A percentile compares a stretch with the other conserved stretches of the same genome.
Conservation (phyloP, 1,140 invertebrate genomes). For the Babylonia areolata region DNA sequence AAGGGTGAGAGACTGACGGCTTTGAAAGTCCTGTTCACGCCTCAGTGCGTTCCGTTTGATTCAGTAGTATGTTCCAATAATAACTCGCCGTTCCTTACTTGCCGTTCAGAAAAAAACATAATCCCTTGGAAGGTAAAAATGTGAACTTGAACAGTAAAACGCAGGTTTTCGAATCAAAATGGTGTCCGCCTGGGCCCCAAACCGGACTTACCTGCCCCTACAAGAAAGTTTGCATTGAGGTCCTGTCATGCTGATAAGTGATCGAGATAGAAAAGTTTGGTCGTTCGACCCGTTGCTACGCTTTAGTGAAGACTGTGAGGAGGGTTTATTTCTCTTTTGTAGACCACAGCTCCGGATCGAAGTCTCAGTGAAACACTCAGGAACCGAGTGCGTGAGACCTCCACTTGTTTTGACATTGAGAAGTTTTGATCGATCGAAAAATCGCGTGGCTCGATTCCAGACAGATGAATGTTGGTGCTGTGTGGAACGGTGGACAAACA, state of each 20-base stretch:
- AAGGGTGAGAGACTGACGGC: not conserved
- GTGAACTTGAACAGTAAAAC: not conserved
- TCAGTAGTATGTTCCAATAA: not conserved
- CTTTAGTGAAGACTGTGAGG: not conserved
- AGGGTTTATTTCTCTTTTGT: not conserved
- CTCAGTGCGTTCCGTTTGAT: not conserved
- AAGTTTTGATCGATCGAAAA: not conserved
- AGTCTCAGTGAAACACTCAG: not conserved
- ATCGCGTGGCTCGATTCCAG: conserved; percentile 1
- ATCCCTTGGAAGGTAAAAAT: not conserved
- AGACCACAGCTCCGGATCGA: not conserved
- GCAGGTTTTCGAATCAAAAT: not conserved
- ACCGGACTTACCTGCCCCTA: not conserved
- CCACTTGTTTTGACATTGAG: conserved; percentile 1
- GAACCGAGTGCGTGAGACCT: not conserved
- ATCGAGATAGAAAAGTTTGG: not conserved
- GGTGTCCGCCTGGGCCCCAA: not conserved
- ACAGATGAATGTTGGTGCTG: not conserved
- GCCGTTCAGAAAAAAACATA: not conserved
- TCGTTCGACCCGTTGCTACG: not conserved
- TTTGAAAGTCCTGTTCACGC: not conserved
- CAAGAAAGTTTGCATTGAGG: not conserved
- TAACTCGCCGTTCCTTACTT: not conserved
- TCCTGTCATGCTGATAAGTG: not conserved
- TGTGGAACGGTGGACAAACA: not conserved